A percentile compares a stretch with the other conserved stretches of the same genome.
Evolutionary conservation across 2,113 vertebrate genomes (phyloP).

Genomic region (Ailurus styani): DNA sequence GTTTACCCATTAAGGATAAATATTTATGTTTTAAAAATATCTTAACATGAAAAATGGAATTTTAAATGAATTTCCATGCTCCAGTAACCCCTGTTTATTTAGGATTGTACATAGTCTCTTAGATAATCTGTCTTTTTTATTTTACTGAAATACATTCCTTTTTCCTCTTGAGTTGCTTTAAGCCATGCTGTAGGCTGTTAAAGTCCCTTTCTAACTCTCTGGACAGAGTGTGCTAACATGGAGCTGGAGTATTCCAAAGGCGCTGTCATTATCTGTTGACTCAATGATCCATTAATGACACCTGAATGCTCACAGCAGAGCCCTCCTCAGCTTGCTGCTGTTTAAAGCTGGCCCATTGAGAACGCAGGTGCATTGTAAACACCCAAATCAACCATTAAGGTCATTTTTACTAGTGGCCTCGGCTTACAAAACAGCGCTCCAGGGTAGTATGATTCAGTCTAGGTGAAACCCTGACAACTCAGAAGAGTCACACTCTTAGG

Average conservation of each 20-base stretch:
- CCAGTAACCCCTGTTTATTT: not conserved
- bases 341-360: not conserved
- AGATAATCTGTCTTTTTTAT: not conserved
- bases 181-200: not conserved
- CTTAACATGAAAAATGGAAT: not conserved
- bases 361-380: not conserved
- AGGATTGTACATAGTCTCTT: not conserved
- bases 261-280: constrained; percentile 44
- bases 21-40: not conserved
- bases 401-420: constrained; percentile 20
- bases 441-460: constrained; percentile 18
- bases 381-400: not conserved
- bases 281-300: not conserved
- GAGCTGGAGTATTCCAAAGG: constrained; percentile 36
- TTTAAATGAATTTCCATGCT: not conserved
- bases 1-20: not conserved
- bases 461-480: not conserved
- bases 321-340: not conserved
- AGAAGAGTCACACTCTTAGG: not conserved
- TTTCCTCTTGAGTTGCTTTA: constrained; percentile 24
- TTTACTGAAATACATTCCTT: not conserved
- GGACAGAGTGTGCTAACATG: not conserved
- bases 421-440: constrained; percentile 50
- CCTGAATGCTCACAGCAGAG: not conserved
- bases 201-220: not conserved